Evolutionary conservation across 2,888 invertebrate genomes (phyloP), one percentile per base, ranked within the genome.

Genomic region (Ditula angustiorana): DNA sequence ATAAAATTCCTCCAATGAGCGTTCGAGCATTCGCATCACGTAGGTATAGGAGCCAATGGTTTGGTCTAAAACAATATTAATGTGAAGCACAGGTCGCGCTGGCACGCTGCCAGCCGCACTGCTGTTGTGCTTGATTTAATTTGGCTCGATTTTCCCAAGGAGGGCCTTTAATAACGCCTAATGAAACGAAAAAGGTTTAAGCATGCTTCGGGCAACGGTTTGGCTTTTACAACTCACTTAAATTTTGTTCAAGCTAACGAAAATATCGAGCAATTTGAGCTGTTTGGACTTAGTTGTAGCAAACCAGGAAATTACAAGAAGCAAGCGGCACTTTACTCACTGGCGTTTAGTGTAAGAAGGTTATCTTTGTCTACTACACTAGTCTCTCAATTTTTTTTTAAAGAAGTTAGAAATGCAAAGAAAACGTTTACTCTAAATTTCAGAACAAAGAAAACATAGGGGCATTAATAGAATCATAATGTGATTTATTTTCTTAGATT

Each of bases 51-150:
- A 72, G 67, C 69, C 76, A 77, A 74, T 75, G 75, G 73, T 61
- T 71, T 72, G 70, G 60, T 74, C 74, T 76, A 73, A 76, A 78
- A 80, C 76, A 76, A 78, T 80, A 77, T 77, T 77, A 77, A 78
- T 76, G 76, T 70, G 61, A 61, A 53, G 57, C 67, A 66, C 67
- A 70, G 68, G 70, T 70, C 72, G 69, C 70, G 67, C 70, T 80
- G 80, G 80, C 79, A 26, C 28, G 5, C 5, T 60, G 78, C 81
- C 81, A 80, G 76, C 73, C 80, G 80, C 78, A 79, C 69, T 76
- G 74, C 75, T 69, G 74, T 72, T 68, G 60, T 66, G 74, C 73
- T 71, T 78, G 80, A 81, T 80, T 77, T 80, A 76, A 78, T 78
- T 79, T 71, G 67, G 74, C 69, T 67, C 66, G 71, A 74, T 72